Conservation (phyloP, 2,113 vertebrate genomes). For the Candoia aspera region DNA sequence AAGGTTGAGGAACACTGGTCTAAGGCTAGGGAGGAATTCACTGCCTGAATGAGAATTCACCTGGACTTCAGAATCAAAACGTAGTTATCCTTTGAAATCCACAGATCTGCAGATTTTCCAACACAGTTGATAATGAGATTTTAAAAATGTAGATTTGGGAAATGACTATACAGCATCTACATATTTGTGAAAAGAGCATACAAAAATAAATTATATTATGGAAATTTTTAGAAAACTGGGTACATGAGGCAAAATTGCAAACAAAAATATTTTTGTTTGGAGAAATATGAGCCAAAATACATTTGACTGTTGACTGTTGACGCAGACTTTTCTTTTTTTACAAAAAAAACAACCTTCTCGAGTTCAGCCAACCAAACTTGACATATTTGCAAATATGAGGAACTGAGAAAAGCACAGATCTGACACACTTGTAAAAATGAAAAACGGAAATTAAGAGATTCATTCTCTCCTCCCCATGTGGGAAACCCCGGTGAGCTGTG, state of each 20-base stretch:
- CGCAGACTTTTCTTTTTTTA: neutral
- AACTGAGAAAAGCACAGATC: neutral
- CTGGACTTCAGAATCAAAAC: neutral
- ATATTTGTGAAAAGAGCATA: neutral
- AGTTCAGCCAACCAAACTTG: neutral
- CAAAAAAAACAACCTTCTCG: neutral
- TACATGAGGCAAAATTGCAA: neutral
- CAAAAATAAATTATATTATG: neutral
- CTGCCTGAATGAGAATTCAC: neutral
- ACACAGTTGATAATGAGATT: neutral
- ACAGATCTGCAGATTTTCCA: neutral
- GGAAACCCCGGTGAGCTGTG: neutral
- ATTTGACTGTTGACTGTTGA: neutral
- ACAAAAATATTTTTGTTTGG: neutral
- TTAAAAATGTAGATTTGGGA: neutral
- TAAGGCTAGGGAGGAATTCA: neutral
- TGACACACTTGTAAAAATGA: neutral
- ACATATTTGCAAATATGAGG: neutral
- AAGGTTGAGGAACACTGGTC: neutral
- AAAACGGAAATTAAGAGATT: neutral
- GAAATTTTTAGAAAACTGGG: neutral
- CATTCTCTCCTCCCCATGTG: accelerated
- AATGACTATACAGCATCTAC: neutral
- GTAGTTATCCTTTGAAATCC: neutral
- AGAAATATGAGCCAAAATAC: neutral